Conservation (phyloP, 2,888 invertebrate genomes). For the Apamea crenata region DNA sequence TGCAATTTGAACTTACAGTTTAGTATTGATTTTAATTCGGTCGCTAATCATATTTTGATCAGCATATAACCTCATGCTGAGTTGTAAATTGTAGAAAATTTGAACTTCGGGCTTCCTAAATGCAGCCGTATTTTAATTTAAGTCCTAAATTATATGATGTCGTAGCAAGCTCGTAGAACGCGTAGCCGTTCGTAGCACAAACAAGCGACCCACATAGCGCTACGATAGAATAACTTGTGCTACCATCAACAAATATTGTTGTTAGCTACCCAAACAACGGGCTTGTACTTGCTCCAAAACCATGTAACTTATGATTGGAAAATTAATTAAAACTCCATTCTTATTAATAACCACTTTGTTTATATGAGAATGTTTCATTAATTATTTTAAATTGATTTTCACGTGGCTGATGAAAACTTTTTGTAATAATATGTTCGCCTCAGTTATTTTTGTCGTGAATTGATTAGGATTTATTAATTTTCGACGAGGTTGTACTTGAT, state of each 20-base stretch:
- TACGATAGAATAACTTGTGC: constrained; percentile 72
- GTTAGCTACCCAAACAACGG: constrained; percentile 77
- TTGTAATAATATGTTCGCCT: constrained; percentile 32
- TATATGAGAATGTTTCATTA: constrained; percentile 54
- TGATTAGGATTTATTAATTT: constrained; percentile 50
- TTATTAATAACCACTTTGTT: constrained; percentile 56
- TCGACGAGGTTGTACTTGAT: constrained; percentile 12
- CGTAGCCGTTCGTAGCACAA: constrained; percentile 57
- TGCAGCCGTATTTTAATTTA: constrained; percentile 5
- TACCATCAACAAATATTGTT: constrained; percentile 78
- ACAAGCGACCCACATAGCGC: constrained; percentile 59
- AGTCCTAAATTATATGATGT: constrained; percentile 20
- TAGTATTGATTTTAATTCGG: background rate
- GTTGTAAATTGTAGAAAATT: background rate
- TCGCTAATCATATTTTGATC: background rate
- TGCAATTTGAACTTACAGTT: background rate
- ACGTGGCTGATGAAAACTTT: constrained; percentile 36
- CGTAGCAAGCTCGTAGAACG: constrained; percentile 52
- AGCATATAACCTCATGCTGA: background rate
- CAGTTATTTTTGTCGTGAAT: constrained; percentile 31
- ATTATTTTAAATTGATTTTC: constrained; percentile 60
- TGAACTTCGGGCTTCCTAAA: background rate
- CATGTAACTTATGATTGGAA: constrained; percentile 69
- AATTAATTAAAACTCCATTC: constrained; percentile 75
- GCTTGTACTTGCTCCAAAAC: constrained; percentile 53